These are phyloP conservation scores for Prietella phreatophila DNA, from an alignment of 2,113 vertebrate species.

Conservation along the genomic window DNA sequence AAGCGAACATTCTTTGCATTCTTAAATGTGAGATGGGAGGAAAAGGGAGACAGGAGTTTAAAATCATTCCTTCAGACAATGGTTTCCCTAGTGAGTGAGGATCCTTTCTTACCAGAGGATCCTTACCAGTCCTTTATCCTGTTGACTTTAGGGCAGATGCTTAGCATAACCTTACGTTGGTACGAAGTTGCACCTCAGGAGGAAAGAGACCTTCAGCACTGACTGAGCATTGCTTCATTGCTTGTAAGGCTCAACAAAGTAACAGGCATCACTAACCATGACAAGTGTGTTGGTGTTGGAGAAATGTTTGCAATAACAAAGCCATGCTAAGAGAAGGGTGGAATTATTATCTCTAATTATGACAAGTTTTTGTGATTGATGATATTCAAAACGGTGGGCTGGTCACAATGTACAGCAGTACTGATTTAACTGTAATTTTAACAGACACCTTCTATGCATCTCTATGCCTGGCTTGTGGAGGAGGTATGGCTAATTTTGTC, in stretches of 20 bases:
- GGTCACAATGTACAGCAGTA: not conserved
- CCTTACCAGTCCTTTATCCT: slow-evolving; percentile 14
- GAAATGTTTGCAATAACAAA: not conserved
- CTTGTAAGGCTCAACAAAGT: not conserved
- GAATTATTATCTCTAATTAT: not conserved
- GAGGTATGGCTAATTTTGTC: not conserved
- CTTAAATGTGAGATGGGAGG: slow-evolving; percentile 5
- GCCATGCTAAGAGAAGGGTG: not conserved
- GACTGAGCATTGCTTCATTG: slow-evolving; percentile 27
- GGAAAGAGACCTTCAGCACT: slow-evolving; percentile 28
- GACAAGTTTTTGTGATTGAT: not conserved
- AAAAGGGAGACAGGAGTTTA: not conserved
- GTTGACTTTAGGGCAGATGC: slow-evolving; percentile 3
- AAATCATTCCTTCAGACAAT: not conserved
- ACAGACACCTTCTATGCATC: too few species aligned
- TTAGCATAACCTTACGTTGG: slow-evolving; percentile 5
- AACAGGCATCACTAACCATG: not conserved
- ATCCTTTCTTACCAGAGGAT: not conserved
- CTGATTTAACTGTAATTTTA: not conserved
- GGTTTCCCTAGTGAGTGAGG: not conserved
- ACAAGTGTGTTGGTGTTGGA: not conserved
- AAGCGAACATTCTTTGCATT: slow-evolving; percentile 46
- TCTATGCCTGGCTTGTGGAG: not conserved
- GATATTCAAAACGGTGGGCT: not conserved
- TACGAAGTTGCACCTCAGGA: not conserved